A percentile compares a stretch with the other conserved stretches of the same genome.
Conservation (phyloP, 2,888 invertebrate species). For the Heliconius erato region DNA sequence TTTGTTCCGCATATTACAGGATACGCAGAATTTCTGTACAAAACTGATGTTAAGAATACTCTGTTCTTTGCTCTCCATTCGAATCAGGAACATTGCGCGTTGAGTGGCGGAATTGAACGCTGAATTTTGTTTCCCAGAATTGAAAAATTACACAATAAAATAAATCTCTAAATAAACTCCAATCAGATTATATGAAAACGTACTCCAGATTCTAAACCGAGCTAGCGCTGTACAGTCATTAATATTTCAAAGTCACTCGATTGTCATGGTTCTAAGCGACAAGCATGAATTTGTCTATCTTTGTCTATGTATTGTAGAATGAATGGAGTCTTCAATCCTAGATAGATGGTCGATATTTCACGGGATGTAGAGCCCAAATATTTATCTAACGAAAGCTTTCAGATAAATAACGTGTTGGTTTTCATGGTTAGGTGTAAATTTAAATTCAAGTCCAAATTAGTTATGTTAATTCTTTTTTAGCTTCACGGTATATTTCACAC, state of each 20-base stretch:
- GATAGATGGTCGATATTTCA: slow-evolving; percentile 38
- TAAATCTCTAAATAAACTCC: not conserved
- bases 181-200: slow-evolving; percentile 27
- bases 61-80: not conserved
- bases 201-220: not conserved
- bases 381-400: slow-evolving; percentile 6
- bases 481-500: too few species aligned
- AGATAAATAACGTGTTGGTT: slow-evolving; percentile 3
- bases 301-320: slow-evolving; percentile 33
- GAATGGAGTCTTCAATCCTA: slow-evolving; percentile 42
- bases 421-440: not conserved
- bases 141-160: not conserved
- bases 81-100: not conserved
- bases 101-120: not conserved
- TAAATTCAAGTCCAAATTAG: not conserved
- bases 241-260: slow-evolving; percentile 49
- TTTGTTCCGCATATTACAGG: too few species aligned
- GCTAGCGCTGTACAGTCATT: slow-evolving; percentile 34
- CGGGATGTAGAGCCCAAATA: slow-evolving; percentile 1
- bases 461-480: too few species aligned
- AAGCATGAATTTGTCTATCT: slow-evolving; percentile 43
- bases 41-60: not conserved
- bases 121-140: too few species aligned
- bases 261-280: slow-evolving; percentile 46
- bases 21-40: too few species aligned